These are phyloP conservation scores for Lamellibrachia columna DNA, from an alignment of 2,888 invertebrate genomes.

Conservation along the genomic window DNA sequence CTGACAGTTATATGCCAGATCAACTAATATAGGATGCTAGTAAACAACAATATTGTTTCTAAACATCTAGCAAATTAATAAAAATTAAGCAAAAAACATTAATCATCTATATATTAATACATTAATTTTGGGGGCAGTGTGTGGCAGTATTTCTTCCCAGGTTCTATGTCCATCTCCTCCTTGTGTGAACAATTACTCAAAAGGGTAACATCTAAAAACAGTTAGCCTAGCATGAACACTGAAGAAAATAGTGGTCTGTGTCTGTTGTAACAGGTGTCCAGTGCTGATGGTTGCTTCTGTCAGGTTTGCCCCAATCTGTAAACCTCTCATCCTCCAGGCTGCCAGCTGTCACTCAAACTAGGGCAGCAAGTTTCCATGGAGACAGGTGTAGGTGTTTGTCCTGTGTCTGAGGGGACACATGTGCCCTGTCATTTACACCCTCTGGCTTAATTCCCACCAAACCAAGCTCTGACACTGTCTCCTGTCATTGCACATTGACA, in stretches of 20 bases:
- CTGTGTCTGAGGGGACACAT: background rate
- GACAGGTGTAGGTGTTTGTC: background rate
- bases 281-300: background rate
- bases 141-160: no score
- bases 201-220: no score
- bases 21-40: background rate
- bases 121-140: no score
- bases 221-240: background rate
- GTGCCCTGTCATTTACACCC: background rate
- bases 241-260: background rate
- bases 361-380: background rate
- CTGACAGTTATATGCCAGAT: background rate
- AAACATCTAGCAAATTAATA: background rate
- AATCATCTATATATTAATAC: no score
- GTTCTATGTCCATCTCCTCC: no score
- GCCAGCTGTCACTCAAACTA: background rate
- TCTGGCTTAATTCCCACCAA: background rate
- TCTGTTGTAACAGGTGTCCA: background rate
- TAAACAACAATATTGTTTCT: background rate
- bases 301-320: background rate
- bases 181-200: no score
- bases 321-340: background rate
- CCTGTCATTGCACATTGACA: background rate
- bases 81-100: background rate
- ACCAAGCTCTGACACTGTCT: background rate